Conservation (phyloP, 2,113 vertebrate species). For the Halichoerus grypus region DNA sequence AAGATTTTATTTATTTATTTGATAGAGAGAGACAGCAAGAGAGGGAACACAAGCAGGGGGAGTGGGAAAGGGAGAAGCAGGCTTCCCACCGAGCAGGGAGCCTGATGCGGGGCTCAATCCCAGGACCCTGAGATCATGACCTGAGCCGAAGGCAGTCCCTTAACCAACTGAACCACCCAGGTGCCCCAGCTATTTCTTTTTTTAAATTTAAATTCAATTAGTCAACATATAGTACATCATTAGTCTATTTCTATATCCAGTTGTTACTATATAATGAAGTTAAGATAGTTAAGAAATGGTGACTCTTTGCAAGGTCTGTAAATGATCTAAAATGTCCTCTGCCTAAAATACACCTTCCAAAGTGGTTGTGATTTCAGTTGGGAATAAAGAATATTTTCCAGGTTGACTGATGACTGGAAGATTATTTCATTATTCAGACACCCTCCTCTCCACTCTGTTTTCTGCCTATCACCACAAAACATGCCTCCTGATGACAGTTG, state of each 20-base stretch:
- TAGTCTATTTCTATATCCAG: not conserved
- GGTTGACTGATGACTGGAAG: not conserved
- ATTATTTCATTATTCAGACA: constrained; percentile 1
- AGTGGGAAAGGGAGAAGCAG: too few relatives aligned
- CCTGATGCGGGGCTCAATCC: too few relatives aligned
- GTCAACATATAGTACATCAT: too few relatives aligned
- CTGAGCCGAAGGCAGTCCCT: too few relatives aligned
- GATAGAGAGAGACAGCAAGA: too few relatives aligned
- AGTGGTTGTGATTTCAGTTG: not conserved
- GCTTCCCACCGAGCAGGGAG: too few relatives aligned
- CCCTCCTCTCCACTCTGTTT: not conserved
- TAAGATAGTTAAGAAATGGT: not conserved
- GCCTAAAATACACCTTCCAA: not conserved
- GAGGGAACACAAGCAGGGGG: too few relatives aligned
- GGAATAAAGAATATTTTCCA: not conserved
- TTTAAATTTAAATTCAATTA: too few relatives aligned
- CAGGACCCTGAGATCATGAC: too few relatives aligned
- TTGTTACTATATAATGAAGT: not conserved
- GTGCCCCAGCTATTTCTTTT: not conserved
- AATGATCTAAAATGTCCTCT: not conserved
- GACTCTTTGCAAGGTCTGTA: not conserved
- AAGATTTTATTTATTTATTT: too few relatives aligned
- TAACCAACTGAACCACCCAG: too few relatives aligned
- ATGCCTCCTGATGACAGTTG: not conserved
- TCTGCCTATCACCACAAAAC: not conserved